Base-by-base conservation (phyloP, 1,140 invertebrate genomes). In the Rhyzopertha dominica region DNA sequence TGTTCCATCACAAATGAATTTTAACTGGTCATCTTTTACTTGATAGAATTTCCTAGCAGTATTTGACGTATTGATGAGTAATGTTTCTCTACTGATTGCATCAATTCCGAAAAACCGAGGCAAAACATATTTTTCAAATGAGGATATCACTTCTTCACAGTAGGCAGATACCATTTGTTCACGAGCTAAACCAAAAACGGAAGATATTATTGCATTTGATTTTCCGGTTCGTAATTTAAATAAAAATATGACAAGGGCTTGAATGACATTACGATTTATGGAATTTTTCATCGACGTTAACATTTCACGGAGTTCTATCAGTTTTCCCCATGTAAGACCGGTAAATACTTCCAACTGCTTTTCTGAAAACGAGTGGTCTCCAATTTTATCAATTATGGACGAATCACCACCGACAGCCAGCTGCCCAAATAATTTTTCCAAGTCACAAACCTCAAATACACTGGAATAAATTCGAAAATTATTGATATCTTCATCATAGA, bases 211-310 rank as follows among this genome's bases (percentile, higher is more conserved):
- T 5, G 17, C 43, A 38, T 61, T 59, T 0, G 56, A 59, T 51
- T 59, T 63, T 0, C 57, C 59, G 25, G 48, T 55, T 16, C 57
- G 46, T 16, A 63, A 30, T 51, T 65, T 65, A 14, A 53, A 60
- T 35, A 62, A 35, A 51, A 58, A 61, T 3, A 59, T 38, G 23
- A 58, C 44, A 1, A 60, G 7, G 1, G 50, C 56, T 41, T 58
- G 49, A 9, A 35, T 53, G 0, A 57, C 20, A 17, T 25, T 32
- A 2, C 56, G 43, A 13, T 4, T 34, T 36, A 49, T n/a, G 10
- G 36, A 31, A 34, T 56, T 51, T 28, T 45, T 22, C 46, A 56
- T 53, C 5, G 56, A 44, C 13, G 30, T 42, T 24, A 61, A 12
- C 30, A 55, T 42, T 9, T 38, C 32, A 2, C 41, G 37, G 4